Percentiles rank a stretch among this genome's conserved stretches.
phyloP scores from a whole-genome alignment of 2,113 vertebrate genomes.

The Heterotis niloticus region DNA sequence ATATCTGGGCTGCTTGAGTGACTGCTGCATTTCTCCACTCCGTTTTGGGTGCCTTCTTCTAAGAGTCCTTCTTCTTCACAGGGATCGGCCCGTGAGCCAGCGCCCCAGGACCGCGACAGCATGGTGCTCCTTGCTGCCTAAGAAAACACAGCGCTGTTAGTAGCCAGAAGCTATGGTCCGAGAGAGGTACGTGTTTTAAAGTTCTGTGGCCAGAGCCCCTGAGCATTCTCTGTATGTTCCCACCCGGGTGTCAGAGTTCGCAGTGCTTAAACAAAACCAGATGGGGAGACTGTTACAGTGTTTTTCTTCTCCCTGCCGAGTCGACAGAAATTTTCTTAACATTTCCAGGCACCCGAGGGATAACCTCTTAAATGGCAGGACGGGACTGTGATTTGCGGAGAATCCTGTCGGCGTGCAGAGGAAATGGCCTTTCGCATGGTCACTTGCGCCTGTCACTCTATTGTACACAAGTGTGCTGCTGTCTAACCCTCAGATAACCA shows the following conservation, averaged over 20 bases:
- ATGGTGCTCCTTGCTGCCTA: constrained; percentile 35
- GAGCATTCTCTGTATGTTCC: constrained; percentile 41
- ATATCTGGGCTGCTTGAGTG: not conserved
- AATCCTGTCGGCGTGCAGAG: constrained; percentile 7
- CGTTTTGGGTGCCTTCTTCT: not conserved
- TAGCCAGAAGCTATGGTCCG: constrained; percentile 37
- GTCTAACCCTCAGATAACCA: constrained; percentile 31
- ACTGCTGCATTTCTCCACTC: not conserved
- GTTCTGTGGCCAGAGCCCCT: not conserved
- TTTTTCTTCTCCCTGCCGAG: constrained; percentile 13
- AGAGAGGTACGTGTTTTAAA: constrained; percentile 48
- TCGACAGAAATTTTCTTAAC: constrained; percentile 23
- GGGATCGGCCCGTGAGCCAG: not conserved
- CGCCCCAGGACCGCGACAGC: constrained; percentile 12
- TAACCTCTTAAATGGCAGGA: constrained; percentile 26
- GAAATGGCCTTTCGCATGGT: constrained; percentile 16
- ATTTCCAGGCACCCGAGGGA: constrained; percentile 30
- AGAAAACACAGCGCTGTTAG: not conserved
- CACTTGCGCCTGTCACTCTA: constrained; percentile 25
- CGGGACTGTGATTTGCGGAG: constrained; percentile 39
- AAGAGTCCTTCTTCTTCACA: not conserved
- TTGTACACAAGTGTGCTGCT: constrained; percentile 17
- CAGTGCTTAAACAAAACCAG: constrained; percentile 53
- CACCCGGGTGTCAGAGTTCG: not conserved
- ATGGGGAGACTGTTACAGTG: constrained; percentile 41